These are phyloP conservation scores for Notarius quadriscutis DNA, from an alignment of 2,113 vertebrate species.

Conservation along the genomic window DNA sequence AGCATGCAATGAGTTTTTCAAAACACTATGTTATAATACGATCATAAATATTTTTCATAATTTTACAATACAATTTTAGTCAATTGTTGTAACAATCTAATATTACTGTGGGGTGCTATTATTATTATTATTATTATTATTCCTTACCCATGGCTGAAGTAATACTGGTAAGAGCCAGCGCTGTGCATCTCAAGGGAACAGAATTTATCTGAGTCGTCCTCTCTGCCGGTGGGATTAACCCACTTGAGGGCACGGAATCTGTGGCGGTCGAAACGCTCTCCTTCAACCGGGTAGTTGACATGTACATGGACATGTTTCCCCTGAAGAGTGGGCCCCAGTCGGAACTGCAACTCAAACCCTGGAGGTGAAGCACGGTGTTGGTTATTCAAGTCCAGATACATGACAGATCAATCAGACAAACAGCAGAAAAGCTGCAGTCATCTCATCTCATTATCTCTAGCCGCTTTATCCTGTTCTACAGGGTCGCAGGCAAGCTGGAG, in stretches of 20 bases:
- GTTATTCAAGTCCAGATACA: not conserved
- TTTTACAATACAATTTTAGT: not conserved
- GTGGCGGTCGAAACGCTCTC: conserved; percentile 74
- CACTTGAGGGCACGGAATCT: conserved; percentile 76
- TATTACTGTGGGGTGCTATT: not conserved
- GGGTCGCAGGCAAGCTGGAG: no score
- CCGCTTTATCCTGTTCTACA: no score
- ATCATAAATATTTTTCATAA: no score
- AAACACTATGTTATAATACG: no score
- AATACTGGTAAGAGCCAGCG: conserved; percentile 87
- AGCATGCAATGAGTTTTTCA: no score
- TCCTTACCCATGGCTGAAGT: conserved; percentile 82
- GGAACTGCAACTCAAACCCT: conserved; percentile 89
- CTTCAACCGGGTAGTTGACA: conserved; percentile 82
- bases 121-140: not conserved
- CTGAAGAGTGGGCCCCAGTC: conserved; percentile 85
- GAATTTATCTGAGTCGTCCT: conserved; percentile 87
- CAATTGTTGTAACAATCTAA: not conserved
- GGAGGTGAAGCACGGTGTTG: not conserved
- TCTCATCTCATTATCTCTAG: no score
- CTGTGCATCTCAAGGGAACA: conserved; percentile 80
- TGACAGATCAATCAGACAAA: not conserved
- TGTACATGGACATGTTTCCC: conserved; percentile 81
- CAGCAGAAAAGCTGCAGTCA: not conserved
- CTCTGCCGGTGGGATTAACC: conserved; percentile 80